phyloP scores from a whole-genome alignment of 2,113 vertebrate genomes.

The Oncorhynchus masou region DNA sequence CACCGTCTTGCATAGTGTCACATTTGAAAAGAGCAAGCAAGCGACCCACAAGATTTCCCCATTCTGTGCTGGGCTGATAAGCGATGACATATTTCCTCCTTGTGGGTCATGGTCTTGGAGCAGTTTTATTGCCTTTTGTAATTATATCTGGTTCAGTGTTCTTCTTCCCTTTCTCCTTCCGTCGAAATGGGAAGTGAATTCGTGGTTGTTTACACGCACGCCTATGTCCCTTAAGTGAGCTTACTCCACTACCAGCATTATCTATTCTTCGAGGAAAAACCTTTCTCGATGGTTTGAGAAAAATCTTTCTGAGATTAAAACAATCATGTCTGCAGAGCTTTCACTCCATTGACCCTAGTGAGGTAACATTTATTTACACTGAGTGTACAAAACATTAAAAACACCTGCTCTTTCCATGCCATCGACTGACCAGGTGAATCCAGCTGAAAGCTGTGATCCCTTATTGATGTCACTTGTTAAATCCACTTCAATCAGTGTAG shows the following conservation, averaged over 20 bases:
- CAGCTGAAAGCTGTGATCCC: too few relatives aligned
- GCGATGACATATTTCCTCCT: slow-evolving; percentile 63
- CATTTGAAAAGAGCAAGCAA: slow-evolving; percentile 52
- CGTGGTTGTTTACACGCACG: background rate
- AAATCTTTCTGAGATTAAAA: background rate
- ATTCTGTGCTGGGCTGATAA: slow-evolving; percentile 63
- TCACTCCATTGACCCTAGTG: too few relatives aligned
- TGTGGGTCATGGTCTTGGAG: slow-evolving; percentile 60
- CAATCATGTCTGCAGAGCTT: too few relatives aligned
- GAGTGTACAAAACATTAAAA: too few relatives aligned
- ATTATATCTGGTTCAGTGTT: slow-evolving; percentile 65
- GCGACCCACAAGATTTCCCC: slow-evolving; percentile 47
- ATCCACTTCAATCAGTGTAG: too few relatives aligned
- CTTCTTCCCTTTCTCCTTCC: slow-evolving; percentile 32
- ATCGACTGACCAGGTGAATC: too few relatives aligned
- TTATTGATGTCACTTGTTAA: too few relatives aligned
- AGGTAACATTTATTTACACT: too few relatives aligned
- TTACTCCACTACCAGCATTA: background rate
- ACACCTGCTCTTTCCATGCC: too few relatives aligned
- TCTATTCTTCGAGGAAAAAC: too few relatives aligned
- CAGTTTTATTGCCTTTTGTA: slow-evolving; percentile 64
- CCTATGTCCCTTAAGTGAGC: background rate
- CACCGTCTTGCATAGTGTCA: slow-evolving; percentile 38
- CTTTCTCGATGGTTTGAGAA: background rate
- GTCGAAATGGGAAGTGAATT: background rate